A percentile compares a stretch with the other conserved stretches of the same genome.
phyloP scores from a whole-genome alignment of 2,888 invertebrate species.

The Ferdinandea cuprea region DNA sequence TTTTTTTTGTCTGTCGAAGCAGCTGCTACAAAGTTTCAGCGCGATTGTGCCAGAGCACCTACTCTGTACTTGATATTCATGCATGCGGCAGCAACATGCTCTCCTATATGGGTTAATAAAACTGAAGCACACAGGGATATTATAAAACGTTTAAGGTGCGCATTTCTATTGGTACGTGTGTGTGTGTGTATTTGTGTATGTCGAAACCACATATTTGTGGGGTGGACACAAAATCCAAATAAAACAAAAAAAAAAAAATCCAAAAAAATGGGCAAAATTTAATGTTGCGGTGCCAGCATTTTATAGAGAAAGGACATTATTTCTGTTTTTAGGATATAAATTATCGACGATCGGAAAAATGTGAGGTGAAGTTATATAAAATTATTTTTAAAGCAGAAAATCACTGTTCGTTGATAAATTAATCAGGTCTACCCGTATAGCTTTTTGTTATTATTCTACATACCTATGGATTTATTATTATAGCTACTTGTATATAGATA shows the following conservation, averaged over 20 bases:
- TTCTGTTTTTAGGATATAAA: constrained; percentile 33
- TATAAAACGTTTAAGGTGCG: constrained; percentile 68
- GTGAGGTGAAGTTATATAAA: too few species aligned
- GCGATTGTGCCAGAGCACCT: constrained; percentile 20
- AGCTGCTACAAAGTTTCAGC: constrained; percentile 38
- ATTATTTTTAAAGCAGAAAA: too few species aligned
- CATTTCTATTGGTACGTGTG: background rate
- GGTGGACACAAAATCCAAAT: constrained; percentile 31
- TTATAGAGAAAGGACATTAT: constrained; percentile 39
- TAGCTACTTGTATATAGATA: too few species aligned
- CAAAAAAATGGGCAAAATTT: too few species aligned
- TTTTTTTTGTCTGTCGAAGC: constrained; percentile 24
- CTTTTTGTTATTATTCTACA: too few species aligned
- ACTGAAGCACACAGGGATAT: constrained; percentile 60
- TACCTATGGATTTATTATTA: too few species aligned
- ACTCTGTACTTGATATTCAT: constrained; percentile 62
- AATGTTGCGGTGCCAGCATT: constrained; percentile 55
- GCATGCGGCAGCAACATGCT: constrained; percentile 66
- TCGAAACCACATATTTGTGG: constrained; percentile 61
- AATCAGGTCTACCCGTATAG: too few species aligned
- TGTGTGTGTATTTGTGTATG: constrained; percentile 1
- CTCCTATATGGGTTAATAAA: constrained; percentile 63
- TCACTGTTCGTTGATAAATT: too few species aligned
- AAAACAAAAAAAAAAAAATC: constrained; percentile 1
- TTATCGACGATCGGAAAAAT: constrained; percentile 18